phyloP scores from a whole-genome alignment of 2,113 vertebrate species.

The Thomomys bottae region DNA sequence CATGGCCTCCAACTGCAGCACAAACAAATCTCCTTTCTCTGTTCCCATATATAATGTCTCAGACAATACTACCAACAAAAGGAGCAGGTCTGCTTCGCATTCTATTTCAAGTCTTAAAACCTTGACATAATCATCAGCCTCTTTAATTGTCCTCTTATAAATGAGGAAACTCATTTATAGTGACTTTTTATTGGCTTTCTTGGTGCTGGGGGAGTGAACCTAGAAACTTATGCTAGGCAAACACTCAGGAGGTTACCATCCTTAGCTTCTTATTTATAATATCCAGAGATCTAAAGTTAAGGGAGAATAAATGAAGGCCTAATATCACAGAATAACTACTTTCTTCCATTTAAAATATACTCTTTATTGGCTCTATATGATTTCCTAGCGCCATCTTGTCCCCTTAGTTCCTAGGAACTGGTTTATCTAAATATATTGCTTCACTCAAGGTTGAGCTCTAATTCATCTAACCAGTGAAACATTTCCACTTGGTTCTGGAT shows the following conservation, averaged over 20 bases:
- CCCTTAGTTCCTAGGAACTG: not conserved
- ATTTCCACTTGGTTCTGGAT: not conserved
- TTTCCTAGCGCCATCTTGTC: not conserved
- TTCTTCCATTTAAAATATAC: not conserved
- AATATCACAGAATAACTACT: not conserved
- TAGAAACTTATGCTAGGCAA: not conserved
- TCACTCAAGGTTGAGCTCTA: not conserved
- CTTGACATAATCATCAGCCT: conserved; percentile 14
- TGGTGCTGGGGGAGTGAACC: not conserved
- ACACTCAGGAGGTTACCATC: not conserved
- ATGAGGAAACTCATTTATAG: conserved; percentile 7
- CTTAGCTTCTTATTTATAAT: not conserved
- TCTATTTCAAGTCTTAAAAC: conserved; percentile 8
- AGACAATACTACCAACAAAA: conserved; percentile 35
- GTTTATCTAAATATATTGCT: conserved; percentile 3
- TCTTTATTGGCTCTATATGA: not conserved
- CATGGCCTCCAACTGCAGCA: not conserved
- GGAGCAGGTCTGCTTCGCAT: not conserved
- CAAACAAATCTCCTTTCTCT: not conserved
- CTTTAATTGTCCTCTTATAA: conserved; percentile 26
- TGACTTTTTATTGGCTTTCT: not conserved
- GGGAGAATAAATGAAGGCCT: not conserved
- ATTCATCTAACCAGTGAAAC: not conserved
- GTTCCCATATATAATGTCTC: conserved; percentile 2
- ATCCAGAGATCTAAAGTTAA: not conserved